Evolutionary conservation across 2,888 invertebrate genomes (phyloP), one percentile per base, ranked within the genome.

Genomic region (Patella ulyssiponensis): DNA sequence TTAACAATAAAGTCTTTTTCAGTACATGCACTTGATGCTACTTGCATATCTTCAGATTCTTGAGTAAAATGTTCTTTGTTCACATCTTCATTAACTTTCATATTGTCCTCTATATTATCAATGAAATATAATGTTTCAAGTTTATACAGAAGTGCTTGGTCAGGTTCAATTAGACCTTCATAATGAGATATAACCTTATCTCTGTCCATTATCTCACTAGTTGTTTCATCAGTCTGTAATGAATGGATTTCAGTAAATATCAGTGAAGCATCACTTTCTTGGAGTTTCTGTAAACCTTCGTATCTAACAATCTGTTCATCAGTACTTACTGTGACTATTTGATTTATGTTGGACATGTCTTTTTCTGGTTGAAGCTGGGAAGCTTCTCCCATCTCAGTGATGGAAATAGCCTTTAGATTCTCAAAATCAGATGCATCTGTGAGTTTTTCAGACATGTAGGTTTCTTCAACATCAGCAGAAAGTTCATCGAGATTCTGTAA

Each of bases 41-140:
- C 44, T 44, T 7, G 44, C 44, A 44, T 44, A 44, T 7, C 44
- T 44, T 44, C 1, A 44, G 9, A 44, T 44, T 44, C 44, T 44
- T 44, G 7, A 44, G 44, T 44, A 9, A 44, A 44, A 44, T 9
- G 1, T 44, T 44, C 44, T 44, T 44, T 44, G 9, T 44, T 9
- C 44, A 64, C 7, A 64, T 27, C 69, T n/a, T 51, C n/a, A 12
- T 69, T 23, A 15, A 44, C 44, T 75, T n/a, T 58, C 12, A 15
- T 33, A 20, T 74, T 69, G n/a, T 58, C 53, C 20, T 69, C 69
- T n/a, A 69, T 77, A 44, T 71, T 56, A 9, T 73, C 77, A 23
- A 80, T 77, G 75, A 79, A 76, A 54, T 80, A 80, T 27, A 77
- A 23, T 12, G 80, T 80, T 53, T 80, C 80, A 54, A 80, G 74